Percentiles rank a stretch among this genome's conserved stretches.
Conservation (phyloP, 2,888 invertebrate species). For the Acronicta alni region DNA sequence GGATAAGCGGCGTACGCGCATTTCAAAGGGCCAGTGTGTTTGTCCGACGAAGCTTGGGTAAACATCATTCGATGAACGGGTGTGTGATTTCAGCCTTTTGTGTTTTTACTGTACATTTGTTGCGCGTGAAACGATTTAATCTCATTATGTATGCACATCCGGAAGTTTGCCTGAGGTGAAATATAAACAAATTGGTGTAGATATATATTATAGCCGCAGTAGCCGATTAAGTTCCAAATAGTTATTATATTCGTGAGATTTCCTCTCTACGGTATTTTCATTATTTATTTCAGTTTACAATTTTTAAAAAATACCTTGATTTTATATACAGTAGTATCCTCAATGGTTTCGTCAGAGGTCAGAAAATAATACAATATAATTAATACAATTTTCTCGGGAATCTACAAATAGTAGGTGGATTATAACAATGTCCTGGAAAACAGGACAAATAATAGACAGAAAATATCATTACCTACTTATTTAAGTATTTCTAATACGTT, state of each 20-base stretch:
- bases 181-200: constrained; percentile 21
- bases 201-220: constrained; percentile 24
- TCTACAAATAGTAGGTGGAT: no score
- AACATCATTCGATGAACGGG: constrained; percentile 78
- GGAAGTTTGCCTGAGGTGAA: constrained; percentile 61
- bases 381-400: no score
- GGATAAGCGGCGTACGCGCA: constrained; percentile 72
- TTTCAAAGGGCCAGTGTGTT: constrained; percentile 78
- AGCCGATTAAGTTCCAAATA: constrained; percentile 4
- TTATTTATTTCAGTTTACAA: no score
- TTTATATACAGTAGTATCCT: no score
- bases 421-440: constrained; percentile 27
- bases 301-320: no score
- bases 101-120: constrained; percentile 67
- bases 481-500: constrained; percentile 5
- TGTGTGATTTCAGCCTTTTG: constrained; percentile 78
- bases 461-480: constrained; percentile 2
- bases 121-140: constrained; percentile 69
- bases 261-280: no score
- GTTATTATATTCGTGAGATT: no score
- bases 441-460: constrained; percentile 12
- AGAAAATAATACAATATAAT: no score
- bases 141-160: constrained; percentile 72
- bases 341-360: no score
- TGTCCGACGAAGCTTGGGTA: constrained; percentile 75